Conservation (phyloP, 2,888 invertebrate species). For the Oasisia sp. region DNA sequence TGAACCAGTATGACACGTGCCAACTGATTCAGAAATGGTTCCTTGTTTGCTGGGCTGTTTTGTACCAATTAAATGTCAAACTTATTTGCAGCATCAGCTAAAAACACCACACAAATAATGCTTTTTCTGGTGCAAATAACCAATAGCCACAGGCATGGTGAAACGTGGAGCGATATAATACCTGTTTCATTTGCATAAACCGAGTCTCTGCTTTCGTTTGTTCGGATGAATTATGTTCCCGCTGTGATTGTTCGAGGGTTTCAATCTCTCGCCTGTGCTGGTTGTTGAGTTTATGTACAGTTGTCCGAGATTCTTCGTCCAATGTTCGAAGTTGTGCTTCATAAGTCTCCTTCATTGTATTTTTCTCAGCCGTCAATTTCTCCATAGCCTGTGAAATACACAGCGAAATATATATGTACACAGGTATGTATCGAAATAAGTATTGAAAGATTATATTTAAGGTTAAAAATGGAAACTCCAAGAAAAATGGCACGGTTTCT, state of each 20-base stretch:
- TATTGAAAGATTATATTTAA: background rate
- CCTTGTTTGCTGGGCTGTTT: too few relatives aligned
- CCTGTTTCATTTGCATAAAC: slow-evolving; percentile 52
- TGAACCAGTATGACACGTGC: too few relatives aligned
- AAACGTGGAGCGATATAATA: slow-evolving; percentile 27
- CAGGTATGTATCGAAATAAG: background rate
- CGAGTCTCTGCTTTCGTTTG: slow-evolving; percentile 46
- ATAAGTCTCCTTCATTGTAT: slow-evolving; percentile 53
- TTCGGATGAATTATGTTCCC: slow-evolving; percentile 45
- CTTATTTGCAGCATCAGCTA: too few relatives aligned
- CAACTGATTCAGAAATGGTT: too few relatives aligned
- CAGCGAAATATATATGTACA: background rate
- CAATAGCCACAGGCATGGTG: too few relatives aligned
- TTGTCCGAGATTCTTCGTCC: slow-evolving; percentile 42
- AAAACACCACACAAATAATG: too few relatives aligned
- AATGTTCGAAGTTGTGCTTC: slow-evolving; percentile 52
- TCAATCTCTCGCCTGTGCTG: slow-evolving; percentile 29
- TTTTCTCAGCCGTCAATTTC: slow-evolving; percentile 57
- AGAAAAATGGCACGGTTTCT: background rate
- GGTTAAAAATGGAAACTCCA: background rate
- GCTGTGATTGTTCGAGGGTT: slow-evolving; percentile 31
- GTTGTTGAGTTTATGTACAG: slow-evolving; percentile 40
- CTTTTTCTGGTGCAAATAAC: too few relatives aligned
- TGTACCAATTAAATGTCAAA: too few relatives aligned
- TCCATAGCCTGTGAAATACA: slow-evolving; percentile 50